Percentiles rank a stretch among this genome's conserved stretches.
phyloP scores from a whole-genome alignment of 2,797 vertebrate species.

The Thaleichthys pacificus region DNA sequence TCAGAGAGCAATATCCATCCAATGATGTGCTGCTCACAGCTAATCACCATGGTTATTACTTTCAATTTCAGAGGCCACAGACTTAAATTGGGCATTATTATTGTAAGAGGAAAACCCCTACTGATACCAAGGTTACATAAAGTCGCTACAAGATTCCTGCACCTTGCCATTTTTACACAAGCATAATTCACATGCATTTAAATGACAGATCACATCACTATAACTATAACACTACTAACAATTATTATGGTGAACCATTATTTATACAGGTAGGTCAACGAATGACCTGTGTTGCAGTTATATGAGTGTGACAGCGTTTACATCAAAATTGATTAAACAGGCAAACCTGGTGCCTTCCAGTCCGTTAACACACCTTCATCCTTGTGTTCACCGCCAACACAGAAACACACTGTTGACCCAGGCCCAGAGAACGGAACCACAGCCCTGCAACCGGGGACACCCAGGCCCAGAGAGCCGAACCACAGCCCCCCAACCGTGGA shows the following conservation, averaged over 20 bases:
- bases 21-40: too few species aligned
- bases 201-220: too few species aligned
- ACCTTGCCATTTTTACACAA: too few species aligned
- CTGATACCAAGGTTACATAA: neutral
- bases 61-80: neutral
- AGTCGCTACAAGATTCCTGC: too few species aligned
- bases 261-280: too few species aligned
- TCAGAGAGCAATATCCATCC: neutral
- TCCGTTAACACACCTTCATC: constrained; percentile 35
- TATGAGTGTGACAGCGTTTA: too few species aligned
- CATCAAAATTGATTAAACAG: too few species aligned
- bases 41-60: neutral
- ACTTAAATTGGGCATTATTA: neutral
- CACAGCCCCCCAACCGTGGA: constrained; percentile 38
- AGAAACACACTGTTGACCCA: constrained; percentile 44
- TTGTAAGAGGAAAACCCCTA: neutral
- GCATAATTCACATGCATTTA: too few species aligned
- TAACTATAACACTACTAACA: too few species aligned
- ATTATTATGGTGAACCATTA: too few species aligned
- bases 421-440: constrained; percentile 40
- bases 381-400: constrained; percentile 32
- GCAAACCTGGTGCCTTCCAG: constrained; percentile 26
- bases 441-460: constrained; percentile 43
- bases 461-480: constrained; percentile 41
- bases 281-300: too few species aligned